Evolutionary conservation across 2,888 invertebrate species (phyloP), one percentile per base, ranked within the genome.

Genomic region (Epirrhoe tristata): DNA sequence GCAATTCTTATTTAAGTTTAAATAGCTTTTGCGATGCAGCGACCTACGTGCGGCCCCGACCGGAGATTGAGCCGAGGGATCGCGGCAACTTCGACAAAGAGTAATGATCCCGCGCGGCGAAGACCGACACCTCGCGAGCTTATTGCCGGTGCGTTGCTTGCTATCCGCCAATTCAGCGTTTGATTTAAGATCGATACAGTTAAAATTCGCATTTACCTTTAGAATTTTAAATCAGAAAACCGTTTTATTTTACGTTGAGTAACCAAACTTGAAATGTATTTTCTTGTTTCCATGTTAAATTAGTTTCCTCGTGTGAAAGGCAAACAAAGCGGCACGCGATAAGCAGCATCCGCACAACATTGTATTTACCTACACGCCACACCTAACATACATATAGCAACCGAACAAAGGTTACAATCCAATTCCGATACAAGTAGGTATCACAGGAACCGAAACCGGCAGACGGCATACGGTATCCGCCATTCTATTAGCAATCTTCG

Each of bases 31-130:
- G 61, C 76, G 77, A 80, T 80, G 82, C 81, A 80, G 75, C 76
- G 76, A 79, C 78, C 76, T 76, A 79, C 77, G 79, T 77, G 77
- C 71, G 72, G 61, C 72, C 69, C 73, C 72, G 72, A 76, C 81
- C 82, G 85, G 85, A 84, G 84, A 87, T 86, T 83, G 85, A 80
- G 78, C 77, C 74, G 76, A 69, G 74, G 75, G 77, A 74, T 76
- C 77, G 77, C 75, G 77, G 80, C 74, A 79, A 83, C 84, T 87
- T 84, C 81, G 87, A 87, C 86, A 83, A 83, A 83, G 87, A 88
- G 79, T 86, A 86, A 88, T 87, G 85, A 84, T 81, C 74, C 75
- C 65, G 34, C 62, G 66, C 58, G 17, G 71, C 74, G 66, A 43
- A 75, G 77, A 70, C 77, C 72, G 74, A 77, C 78, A 80, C 77